A percentile compares a stretch with the other conserved stretches of the same genome.
These are phyloP conservation scores for Nibea coibor DNA, from an alignment of 2,113 vertebrate species.

Conservation along the genomic window DNA sequence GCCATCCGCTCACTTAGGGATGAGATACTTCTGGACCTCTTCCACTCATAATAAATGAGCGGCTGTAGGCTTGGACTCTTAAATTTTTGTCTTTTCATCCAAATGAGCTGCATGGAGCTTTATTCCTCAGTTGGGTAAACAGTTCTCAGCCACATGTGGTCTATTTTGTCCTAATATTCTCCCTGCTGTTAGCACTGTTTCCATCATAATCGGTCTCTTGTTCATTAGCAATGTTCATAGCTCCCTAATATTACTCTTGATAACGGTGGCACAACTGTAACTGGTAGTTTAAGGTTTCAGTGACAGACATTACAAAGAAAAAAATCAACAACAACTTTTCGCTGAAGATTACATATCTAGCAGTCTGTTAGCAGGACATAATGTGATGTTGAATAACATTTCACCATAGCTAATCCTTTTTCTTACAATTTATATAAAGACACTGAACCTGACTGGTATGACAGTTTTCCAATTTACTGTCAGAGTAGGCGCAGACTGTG, in stretches of 20 bases:
- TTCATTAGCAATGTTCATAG: constrained; percentile 21
- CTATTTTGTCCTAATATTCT: constrained; percentile 44
- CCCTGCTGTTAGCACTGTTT: constrained; percentile 21
- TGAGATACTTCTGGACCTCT: constrained; percentile 45
- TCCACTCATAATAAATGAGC: constrained; percentile 50
- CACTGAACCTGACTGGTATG: not conserved
- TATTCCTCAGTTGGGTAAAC: constrained; percentile 57
- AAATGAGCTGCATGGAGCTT: constrained; percentile 50
- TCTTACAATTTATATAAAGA: not conserved
- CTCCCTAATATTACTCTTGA: constrained; percentile 10
- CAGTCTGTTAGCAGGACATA: not conserved
- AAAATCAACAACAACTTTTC: not conserved
- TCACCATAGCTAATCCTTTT: not conserved
- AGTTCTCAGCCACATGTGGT: constrained; percentile 38
- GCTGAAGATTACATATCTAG: not conserved
- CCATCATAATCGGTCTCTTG: constrained; percentile 20
- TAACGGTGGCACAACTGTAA: not conserved
- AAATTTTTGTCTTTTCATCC: constrained; percentile 45
- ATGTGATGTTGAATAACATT: not conserved
- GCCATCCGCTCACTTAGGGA: constrained; percentile 28
- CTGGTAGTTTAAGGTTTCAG: not conserved
- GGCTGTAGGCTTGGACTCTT: constrained; percentile 38
- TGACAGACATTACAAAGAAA: not conserved
- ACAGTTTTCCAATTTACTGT: not conserved
- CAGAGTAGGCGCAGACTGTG: not conserved